Base-by-base conservation (phyloP, 1,140 invertebrate species). In the Apis dorsata region DNA sequence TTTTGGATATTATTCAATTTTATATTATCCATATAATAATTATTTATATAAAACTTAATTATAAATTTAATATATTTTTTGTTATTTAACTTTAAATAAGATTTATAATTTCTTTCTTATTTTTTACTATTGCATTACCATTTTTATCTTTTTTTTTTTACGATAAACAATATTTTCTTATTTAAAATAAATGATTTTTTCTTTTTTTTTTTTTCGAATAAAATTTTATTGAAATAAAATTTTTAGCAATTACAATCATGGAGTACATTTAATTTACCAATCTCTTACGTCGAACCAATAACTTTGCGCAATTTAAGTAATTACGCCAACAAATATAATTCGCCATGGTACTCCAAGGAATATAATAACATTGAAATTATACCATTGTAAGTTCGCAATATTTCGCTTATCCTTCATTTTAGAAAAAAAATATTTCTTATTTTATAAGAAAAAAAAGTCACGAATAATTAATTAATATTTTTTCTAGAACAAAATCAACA, bases 361-460 rank as follows among this genome's bases (percentile, higher is more conserved):
- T 97, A 96, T 90, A 96, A 97, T 93, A 96, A 96, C 88, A 95
- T 96, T 19, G 95, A 97, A 94, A 94, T 96, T n/a, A 95, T 95
- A 66, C 96, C 97, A 83, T 93, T 97, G 96, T 96, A 94, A 94
- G 92, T 90, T 63, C 9, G 13, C 49, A 3, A 44, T 49, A 59
- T 70, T 79, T 34, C 12, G 66, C 59, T 69, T 75, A 34, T 57
- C 28, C 21, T 24, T 65, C 55, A 19, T 69, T 28, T 69, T 44
- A 79, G 28, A 63, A 59, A 49, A 78, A 59, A 53, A 44, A 7
- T 65, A 34, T 34, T 34, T 34, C 34, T 34, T 34, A 75, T 74
- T 59, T 11, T 75, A 44, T 44, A 44, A 44, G 34, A 7, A 44
- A 44, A 44, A 24, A 44, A 44, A 3, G 5, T 44, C 34, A 44